phyloP scores from a whole-genome alignment of 2,113 vertebrate species.

The Aramus guarauna region DNA sequence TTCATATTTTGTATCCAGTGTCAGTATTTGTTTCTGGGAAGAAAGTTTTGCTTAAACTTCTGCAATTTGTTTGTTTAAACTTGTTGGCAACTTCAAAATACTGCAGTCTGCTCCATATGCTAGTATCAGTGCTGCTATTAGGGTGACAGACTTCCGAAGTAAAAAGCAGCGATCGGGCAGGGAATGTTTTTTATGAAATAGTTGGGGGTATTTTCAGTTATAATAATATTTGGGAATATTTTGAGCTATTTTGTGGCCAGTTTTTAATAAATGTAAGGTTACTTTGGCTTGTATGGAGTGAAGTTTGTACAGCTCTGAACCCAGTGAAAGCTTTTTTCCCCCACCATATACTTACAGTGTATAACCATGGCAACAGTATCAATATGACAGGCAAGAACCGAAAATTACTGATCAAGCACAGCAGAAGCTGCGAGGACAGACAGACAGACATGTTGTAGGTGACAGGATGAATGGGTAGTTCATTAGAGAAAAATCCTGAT shows the following conservation, averaged over 20 bases:
- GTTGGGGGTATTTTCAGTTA: conserved; percentile 22
- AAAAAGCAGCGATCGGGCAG: background rate
- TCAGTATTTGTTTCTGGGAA: conserved; percentile 56
- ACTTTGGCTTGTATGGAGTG: background rate
- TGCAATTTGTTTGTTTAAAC: conserved; percentile 63
- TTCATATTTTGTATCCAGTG: conserved; percentile 46
- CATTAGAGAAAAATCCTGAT: background rate
- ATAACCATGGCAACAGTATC: background rate
- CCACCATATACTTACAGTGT: accelerated
- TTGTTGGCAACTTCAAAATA: conserved; percentile 31
- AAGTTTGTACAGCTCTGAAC: background rate
- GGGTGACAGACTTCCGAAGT: background rate
- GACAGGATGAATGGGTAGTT: background rate
- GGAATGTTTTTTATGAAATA: conserved; percentile 40
- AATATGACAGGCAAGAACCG: background rate
- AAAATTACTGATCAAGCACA: background rate
- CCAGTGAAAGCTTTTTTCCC: background rate
- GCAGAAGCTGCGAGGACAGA: background rate
- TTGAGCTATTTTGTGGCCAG: background rate
- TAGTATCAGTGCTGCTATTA: conserved; percentile 5
- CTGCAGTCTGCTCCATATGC: background rate
- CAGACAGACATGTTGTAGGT: accelerated
- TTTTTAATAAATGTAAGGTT: conserved; percentile 17
- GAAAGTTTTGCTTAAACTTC: conserved; percentile 38
- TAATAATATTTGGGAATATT: conserved; percentile 38